A percentile compares a stretch with the other conserved stretches of the same genome.
Conservation (phyloP, 2,888 invertebrate genomes). For the Melieria crassipennis region DNA sequence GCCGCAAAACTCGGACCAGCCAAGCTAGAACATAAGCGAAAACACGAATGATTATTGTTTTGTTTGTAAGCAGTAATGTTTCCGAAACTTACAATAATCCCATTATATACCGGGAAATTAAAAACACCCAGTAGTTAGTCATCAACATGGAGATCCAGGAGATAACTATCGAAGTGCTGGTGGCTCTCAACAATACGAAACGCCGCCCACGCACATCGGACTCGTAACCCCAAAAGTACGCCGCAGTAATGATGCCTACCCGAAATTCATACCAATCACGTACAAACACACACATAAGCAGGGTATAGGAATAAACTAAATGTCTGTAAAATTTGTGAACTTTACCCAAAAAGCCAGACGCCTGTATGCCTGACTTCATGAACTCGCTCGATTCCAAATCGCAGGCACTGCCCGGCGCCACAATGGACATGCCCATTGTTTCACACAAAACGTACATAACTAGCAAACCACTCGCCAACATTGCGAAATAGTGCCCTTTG, state of each 20-base stretch:
- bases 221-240: constrained; percentile 50
- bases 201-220: constrained; percentile 49
- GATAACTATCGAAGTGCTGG: constrained; percentile 41
- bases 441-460: constrained; percentile 49
- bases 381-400: constrained; percentile 45
- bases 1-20: constrained; percentile 49
- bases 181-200: constrained; percentile 46
- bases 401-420: constrained; percentile 45
- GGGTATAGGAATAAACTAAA: neutral
- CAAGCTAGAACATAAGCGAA: constrained; percentile 38
- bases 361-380: constrained; percentile 38
- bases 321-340: neutral
- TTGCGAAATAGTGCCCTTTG: constrained; percentile 42
- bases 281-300: neutral
- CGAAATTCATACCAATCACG: constrained; percentile 13
- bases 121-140: constrained; percentile 43
- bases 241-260: constrained; percentile 48
- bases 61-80: neutral
- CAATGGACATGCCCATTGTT: constrained; percentile 51
- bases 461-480: constrained; percentile 46
- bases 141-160: constrained; percentile 49
- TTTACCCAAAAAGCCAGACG: constrained; percentile 40
- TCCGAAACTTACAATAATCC: constrained; percentile 50
- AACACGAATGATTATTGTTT: too few species aligned
- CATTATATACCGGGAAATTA: constrained; percentile 47